Evolutionary conservation across 2,797 vertebrate genomes (phyloP).

Genomic region (Ptychobarbus kaznakovi): DNA sequence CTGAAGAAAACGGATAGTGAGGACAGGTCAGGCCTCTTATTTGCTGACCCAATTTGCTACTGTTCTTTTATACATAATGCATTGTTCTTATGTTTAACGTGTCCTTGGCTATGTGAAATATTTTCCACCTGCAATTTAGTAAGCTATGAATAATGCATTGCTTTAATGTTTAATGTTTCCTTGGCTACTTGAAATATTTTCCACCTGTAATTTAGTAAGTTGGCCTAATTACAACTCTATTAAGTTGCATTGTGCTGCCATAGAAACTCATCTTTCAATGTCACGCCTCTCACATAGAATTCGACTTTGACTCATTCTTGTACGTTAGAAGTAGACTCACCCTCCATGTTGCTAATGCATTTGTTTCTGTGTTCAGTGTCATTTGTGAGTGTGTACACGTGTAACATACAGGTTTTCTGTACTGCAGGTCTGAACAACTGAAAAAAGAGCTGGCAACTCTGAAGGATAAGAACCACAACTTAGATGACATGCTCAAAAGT

Average conservation of each 20-base stretch:
- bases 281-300: neutral
- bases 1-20: constrained; percentile 66
- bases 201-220: neutral
- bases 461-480: constrained; percentile 90
- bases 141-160: too few relatives aligned
- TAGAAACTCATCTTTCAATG: neutral
- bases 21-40: constrained; percentile 58
- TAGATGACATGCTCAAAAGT: constrained; percentile 94
- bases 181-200: too few relatives aligned
- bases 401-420: neutral
- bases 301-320: neutral
- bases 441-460: constrained; percentile 84
- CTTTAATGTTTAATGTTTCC: too few relatives aligned
- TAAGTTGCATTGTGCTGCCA: neutral
- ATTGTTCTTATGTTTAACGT: constrained; percentile 8
- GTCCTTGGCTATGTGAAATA: neutral
- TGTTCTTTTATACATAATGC: neutral
- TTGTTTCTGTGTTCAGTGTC: constrained; percentile 14
- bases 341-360: neutral
- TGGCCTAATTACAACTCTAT: neutral
- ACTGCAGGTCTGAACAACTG: constrained; percentile 79
- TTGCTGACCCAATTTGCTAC: neutral
- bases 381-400: neutral
- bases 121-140: neutral
- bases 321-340: neutral